These are phyloP conservation scores for Sinocyclocheilus grahami DNA, from an alignment of 2,113 vertebrate genomes.

Conservation along the genomic window DNA sequence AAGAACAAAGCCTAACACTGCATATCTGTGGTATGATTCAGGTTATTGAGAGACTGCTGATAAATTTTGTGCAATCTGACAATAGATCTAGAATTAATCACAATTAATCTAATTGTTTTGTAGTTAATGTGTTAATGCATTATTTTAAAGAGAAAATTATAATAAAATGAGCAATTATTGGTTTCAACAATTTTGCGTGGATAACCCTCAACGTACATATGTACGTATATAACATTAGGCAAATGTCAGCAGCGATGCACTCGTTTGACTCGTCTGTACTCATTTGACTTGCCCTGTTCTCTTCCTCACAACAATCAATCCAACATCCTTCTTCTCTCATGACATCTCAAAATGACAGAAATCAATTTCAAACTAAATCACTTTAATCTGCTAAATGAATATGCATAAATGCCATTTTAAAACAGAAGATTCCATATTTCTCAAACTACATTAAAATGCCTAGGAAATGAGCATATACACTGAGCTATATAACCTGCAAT, in stretches of 20 bases:
- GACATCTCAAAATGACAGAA: neutral
- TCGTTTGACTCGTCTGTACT: neutral
- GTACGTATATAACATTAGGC: neutral
- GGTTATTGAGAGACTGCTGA: neutral
- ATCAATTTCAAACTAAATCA: neutral
- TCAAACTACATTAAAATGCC: neutral
- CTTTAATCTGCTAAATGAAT: neutral
- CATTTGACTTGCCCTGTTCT: neutral
- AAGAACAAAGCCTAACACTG: slow-evolving; percentile 37
- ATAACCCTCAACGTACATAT: neutral
- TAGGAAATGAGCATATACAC: neutral
- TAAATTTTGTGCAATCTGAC: neutral
- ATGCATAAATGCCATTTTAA: neutral
- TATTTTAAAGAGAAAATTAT: neutral
- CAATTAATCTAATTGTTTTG: neutral
- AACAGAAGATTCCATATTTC: neutral
- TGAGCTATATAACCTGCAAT: neutral
- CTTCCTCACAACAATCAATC: neutral
- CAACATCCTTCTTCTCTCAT: neutral
- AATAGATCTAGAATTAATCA: neutral
- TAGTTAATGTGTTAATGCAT: neutral
- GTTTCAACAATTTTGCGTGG: neutral
- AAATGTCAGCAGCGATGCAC: neutral
- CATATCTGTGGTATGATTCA: slow-evolving; percentile 19
- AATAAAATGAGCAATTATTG: neutral